Evolutionary conservation across 2,113 vertebrate species (phyloP), one percentile per base, ranked within the genome.

Genomic region (Synodontis membranacea): DNA sequence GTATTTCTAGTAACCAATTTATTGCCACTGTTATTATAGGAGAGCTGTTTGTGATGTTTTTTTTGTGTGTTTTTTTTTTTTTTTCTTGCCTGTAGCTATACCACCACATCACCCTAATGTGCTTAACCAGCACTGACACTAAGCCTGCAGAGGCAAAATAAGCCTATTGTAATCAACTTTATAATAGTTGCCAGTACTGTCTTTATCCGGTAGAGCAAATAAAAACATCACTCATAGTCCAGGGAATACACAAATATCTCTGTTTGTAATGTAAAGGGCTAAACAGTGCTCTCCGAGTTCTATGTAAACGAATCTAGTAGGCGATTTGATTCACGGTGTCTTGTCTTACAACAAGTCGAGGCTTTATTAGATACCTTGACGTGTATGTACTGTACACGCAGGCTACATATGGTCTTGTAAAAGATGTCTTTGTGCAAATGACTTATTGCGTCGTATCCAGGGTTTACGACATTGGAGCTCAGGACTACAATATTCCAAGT

Each of bases 81-180:
- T 37, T 46, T 52, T 58, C 44, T 50, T 62, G 75, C 60, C 79
- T 60, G 34, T 60, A 39, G 60, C 14, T 44, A 31, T 25, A 10
- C 31, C 11, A n/a, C 23, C 62, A 44, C 62, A 64, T 80, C 84
- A 80, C 5, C 10, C 48, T 80, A 78, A 80, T 42, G 48, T 80
- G 37, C 68, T 83, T 34, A 89, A 60, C 28, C 34, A 46, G 25
- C 42, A 64, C 37, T 28, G 28, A 85, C 84, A 83, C 11, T 74
- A 56, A 56, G 9, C 62, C 80, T 64, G 60, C 44, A 70, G 37
- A 79, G 54, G 46, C 44, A 68, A 85, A 39, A 85, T 28, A 44
- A 70, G 62, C 28, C 84, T 44, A 31, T 42, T 81, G 62, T 80
- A 86, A 85, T 89, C 74, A 87, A 81, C 76, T 46, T 39, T 25